Evolutionary conservation across 2,113 vertebrate genomes (phyloP).

Genomic region (Pedionomus torquatus): DNA sequence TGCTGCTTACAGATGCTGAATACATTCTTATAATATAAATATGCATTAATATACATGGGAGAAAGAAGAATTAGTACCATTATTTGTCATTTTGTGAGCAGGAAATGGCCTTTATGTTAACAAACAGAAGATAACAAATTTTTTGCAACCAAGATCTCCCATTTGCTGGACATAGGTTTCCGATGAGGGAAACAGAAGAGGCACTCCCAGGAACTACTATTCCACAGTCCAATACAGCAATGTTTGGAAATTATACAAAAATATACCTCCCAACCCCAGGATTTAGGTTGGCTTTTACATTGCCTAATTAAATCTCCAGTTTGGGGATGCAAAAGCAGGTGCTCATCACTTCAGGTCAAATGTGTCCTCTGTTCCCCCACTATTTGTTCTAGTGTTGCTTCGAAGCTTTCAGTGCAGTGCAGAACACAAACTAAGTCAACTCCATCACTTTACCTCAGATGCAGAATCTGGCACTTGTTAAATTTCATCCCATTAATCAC

Average conservation of each 20-base stretch:
- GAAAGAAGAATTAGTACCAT: not conserved
- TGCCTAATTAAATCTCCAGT: not conserved
- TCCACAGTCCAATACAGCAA: not conserved
- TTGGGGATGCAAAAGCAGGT: not conserved
- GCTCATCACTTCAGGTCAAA: not conserved
- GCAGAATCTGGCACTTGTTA: not conserved
- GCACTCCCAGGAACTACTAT: not conserved
- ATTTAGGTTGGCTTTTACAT: not conserved
- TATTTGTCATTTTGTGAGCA: not conserved
- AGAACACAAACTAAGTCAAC: not conserved
- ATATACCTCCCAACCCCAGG: not conserved
- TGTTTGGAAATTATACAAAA: not conserved
- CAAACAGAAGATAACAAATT: not conserved
- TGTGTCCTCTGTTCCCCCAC: not conserved
- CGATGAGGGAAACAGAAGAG: not conserved
- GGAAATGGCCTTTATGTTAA: not conserved
- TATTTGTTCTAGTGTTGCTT: not conserved
- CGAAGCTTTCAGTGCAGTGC: not conserved
- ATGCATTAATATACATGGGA: not conserved
- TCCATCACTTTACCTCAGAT: not conserved
- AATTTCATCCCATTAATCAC: not conserved
- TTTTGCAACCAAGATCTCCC: not conserved
- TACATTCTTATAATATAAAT: not conserved
- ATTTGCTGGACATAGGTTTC: not conserved
- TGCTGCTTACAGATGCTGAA: not conserved